Conservation (phyloP, 2,113 vertebrate genomes). For the Melozone crissalis region DNA sequence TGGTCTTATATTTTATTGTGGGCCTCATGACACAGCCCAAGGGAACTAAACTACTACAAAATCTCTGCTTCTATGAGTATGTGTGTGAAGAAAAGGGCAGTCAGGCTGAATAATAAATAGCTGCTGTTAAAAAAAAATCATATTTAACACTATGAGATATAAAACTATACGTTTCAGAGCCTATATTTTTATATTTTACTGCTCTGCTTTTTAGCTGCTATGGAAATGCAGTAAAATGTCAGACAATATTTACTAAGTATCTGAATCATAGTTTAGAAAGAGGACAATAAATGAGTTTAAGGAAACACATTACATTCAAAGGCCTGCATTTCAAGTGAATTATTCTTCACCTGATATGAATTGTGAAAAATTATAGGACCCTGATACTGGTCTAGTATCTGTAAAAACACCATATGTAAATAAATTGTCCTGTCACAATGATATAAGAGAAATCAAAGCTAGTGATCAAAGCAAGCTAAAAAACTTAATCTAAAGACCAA, state of each 20-base stretch:
- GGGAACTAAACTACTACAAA: not conserved
- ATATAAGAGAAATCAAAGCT: not conserved
- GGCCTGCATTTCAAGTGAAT: not conserved
- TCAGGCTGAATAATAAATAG: not conserved
- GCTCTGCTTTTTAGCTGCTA: not conserved
- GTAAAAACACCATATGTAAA: not conserved
- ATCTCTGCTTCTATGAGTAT: not conserved
- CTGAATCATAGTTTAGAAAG: not conserved
- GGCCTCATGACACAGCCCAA: not conserved
- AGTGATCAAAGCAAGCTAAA: not conserved
- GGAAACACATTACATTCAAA: not conserved
- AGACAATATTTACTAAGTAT: not conserved
- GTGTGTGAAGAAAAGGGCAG: not conserved
- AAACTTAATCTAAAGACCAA: not conserved
- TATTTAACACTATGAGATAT: not conserved
- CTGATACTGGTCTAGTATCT: not conserved
- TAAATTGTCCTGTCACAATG: not conserved
- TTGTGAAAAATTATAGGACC: not conserved
- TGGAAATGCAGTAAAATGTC: not conserved
- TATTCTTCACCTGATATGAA: not conserved
- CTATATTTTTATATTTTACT: not conserved
- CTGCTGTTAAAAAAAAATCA: conserved; percentile 24
- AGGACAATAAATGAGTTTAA: not conserved
- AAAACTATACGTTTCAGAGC: not conserved
- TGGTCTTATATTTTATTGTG: not conserved